Evolutionary conservation across 2,113 vertebrate genomes (phyloP).

Genomic region (Leptobrachium leishanense): DNA sequence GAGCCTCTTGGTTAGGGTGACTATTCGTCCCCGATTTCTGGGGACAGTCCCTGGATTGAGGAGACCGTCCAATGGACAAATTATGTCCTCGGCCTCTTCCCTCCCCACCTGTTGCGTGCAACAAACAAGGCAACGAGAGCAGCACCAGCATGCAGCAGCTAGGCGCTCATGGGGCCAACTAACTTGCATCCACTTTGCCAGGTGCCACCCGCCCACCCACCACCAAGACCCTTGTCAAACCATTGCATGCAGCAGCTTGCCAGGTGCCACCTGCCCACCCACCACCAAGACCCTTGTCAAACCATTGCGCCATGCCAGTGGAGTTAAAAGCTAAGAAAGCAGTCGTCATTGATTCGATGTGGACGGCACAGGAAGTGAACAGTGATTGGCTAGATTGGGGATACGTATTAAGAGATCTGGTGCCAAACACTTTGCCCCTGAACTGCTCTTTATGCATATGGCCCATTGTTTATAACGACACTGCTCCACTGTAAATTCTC

Average conservation of each 20-base stretch:
- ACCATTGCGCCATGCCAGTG: background rate
- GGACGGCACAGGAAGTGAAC: slow-evolving; percentile 27
- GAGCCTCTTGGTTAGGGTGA: too few relatives aligned
- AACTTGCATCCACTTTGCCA: slow-evolving; percentile 25
- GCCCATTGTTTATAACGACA: too few relatives aligned
- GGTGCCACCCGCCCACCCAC: too few relatives aligned
- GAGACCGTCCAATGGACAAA: too few relatives aligned
- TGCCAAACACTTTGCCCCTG: too few relatives aligned
- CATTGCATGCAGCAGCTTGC: too few relatives aligned
- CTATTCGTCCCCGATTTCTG: too few relatives aligned
- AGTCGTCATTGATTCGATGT: background rate
- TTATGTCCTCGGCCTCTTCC: too few relatives aligned
- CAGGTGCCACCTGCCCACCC: background rate
- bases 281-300: background rate
- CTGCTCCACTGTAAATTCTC: too few relatives aligned
- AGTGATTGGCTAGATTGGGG: background rate
- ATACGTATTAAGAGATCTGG: too few relatives aligned
- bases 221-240: background rate
- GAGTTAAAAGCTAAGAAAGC: slow-evolving; percentile 37
- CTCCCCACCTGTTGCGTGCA: background rate
- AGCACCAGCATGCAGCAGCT: slow-evolving; percentile 14
- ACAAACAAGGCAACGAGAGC: slow-evolving; percentile 1
- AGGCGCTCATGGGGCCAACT: slow-evolving; percentile 27
- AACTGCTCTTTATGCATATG: too few relatives aligned
- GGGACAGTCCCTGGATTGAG: too few relatives aligned